Conservation (phyloP, 2,113 vertebrate species). For the Sinocyclocheilus grahami region DNA sequence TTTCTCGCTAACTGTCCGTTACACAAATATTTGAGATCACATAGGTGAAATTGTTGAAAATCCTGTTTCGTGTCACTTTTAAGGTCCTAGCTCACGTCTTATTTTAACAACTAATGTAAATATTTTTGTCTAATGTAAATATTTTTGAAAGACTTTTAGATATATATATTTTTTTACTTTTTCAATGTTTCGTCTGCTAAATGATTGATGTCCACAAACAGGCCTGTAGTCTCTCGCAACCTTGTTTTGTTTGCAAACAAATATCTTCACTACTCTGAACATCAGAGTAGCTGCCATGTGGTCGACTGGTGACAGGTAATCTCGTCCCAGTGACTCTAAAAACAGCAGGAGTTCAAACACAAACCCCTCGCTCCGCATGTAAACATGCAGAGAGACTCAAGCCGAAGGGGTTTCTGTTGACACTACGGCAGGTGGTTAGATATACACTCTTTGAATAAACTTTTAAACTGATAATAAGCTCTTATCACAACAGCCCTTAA, state of each 20-base stretch:
- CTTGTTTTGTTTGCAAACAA: background rate
- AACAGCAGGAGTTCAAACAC: background rate
- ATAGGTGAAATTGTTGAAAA: background rate
- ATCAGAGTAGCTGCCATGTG: background rate
- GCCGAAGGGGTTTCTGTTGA: background rate
- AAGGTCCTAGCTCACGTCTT: background rate
- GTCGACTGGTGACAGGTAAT: background rate
- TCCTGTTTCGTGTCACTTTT: background rate
- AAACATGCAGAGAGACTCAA: background rate
- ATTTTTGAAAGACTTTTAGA: background rate
- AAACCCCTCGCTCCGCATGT: background rate
- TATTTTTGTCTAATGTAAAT: background rate
- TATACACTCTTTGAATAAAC: slow-evolving; percentile 1
- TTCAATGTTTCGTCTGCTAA: background rate
- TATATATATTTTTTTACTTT: background rate
- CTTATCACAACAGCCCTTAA: slow-evolving; percentile 8
- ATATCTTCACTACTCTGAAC: background rate
- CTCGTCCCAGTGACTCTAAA: background rate
- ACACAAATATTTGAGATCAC: background rate
- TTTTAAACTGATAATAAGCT: slow-evolving; percentile 8
- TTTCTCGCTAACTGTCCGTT: no score
- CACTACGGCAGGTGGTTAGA: background rate
- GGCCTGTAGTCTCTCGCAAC: background rate
- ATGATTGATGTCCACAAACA: background rate
- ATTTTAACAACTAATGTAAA: background rate